These are phyloP conservation scores for Carcina quercana DNA, from an alignment of 2,888 invertebrate genomes.

Conservation along the genomic window DNA sequence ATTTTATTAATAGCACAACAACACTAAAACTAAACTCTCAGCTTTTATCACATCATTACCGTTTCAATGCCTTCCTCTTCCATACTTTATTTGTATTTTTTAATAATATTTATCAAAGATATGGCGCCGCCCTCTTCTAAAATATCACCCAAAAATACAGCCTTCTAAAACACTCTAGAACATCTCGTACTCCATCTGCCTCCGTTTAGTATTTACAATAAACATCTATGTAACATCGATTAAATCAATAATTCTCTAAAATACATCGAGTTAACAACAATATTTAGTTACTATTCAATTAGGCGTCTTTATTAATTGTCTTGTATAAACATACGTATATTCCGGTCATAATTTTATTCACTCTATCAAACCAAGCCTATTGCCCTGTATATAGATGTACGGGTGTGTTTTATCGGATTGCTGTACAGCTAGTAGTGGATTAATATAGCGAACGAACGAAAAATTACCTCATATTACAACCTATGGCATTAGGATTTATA, in stretches of 20 bases:
- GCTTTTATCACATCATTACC: conserved; percentile 65
- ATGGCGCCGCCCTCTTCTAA: conserved; percentile 57
- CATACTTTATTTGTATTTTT: conserved; percentile 31
- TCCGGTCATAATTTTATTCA: conserved; percentile 27
- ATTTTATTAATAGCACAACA: conserved; percentile 74
- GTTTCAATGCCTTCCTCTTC: conserved; percentile 30
- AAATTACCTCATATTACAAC: no score
- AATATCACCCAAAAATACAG: conserved; percentile 74
- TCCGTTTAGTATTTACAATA: conserved; percentile 64
- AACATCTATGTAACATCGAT: conserved; percentile 74
- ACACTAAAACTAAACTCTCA: conserved; percentile 63
- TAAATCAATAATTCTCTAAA: conserved; percentile 72
- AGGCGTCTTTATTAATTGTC: conserved; percentile 58
- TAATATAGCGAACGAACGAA: no score
- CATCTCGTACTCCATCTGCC: conserved; percentile 39
- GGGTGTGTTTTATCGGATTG: no score
- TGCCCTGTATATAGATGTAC: conserved; percentile 36
- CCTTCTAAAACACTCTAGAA: conserved; percentile 66
- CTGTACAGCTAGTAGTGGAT: no score
- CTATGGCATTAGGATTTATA: no score
- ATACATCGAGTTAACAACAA: conserved; percentile 73
- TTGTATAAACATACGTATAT: conserved; percentile 51
- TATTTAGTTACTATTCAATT: conserved; percentile 55
- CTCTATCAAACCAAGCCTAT: conserved; percentile 24
- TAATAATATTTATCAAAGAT: conserved; percentile 60